Conservation (phyloP, 1,140 invertebrate genomes). For the Anagrus nilaparvatae region DNA sequence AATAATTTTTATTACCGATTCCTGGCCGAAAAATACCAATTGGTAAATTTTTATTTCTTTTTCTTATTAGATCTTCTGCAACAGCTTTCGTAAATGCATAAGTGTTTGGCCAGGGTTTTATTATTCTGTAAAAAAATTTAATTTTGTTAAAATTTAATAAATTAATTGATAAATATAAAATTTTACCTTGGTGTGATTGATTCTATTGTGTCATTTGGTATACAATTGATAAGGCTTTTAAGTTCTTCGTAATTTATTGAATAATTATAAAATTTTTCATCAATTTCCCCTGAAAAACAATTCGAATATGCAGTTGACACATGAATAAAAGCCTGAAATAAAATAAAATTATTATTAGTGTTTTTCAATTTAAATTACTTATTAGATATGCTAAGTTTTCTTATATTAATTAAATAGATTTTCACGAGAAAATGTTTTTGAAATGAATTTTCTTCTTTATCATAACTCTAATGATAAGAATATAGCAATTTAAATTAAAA, state of each 20-base stretch:
- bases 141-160: neutral
- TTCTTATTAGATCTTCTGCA: constrained; percentile 52
- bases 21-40: constrained; percentile 55
- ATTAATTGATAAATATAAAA: too few species aligned
- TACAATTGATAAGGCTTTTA: constrained; percentile 38
- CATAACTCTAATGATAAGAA: too few species aligned
- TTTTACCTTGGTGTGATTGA: constrained; percentile 46
- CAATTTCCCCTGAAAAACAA: constrained; percentile 46
- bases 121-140: constrained; percentile 37
- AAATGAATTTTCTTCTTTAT: too few species aligned
- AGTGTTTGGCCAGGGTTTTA: constrained; percentile 59
- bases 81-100: constrained; percentile 68
- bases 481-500: too few species aligned
- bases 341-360: too few species aligned
- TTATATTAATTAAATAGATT: too few species aligned
- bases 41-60: constrained; percentile 50
- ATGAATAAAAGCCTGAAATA: constrained; percentile 49
- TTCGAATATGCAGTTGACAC: constrained; percentile 63
- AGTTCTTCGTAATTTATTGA: constrained; percentile 55
- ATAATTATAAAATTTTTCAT: constrained; percentile 59
- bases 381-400: too few species aligned
- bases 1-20: constrained; percentile 40
- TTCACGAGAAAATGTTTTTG: too few species aligned
- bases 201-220: constrained; percentile 44
- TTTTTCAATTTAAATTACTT: too few species aligned